Evolutionary conservation across 2,113 vertebrate genomes (phyloP), one percentile per base, ranked within the genome.

Genomic region (Cottus gobio): DNA sequence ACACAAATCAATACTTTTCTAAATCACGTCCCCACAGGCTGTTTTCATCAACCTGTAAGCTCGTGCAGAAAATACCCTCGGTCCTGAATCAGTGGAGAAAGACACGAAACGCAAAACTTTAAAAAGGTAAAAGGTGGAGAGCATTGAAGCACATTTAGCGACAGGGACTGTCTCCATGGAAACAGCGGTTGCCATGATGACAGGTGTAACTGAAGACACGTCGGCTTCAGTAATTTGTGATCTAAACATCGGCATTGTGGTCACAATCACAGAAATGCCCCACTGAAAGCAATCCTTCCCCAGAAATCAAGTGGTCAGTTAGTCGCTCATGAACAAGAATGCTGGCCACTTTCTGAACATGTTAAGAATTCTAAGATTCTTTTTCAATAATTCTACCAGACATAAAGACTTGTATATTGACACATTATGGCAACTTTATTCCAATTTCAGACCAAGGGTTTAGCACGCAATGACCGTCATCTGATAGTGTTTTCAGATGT

Each of bases 1-100:
- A 77, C 62, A 86, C 79, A 92, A 89, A 90, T 92, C 86, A 91
- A 85, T 85, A 85, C 15, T 77, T 77, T 71, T 85, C 30, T 7
- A 69, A 68, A 83, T 77, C 82, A 28, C 34, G 37, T 24, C 22
- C 15, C 54, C 80, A 66, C 57, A 70, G 74, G 57, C 56, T 50
- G 50, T 74, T 68, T 58, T 69, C 8, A 62, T 54, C 57, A 36
- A 72, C 31, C 62, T 54, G n/a, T 44, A 5, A 69, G 67, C 63
- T 20, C 31, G 26, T 2, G 22, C 16, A n/a, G 20, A 20, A 48
- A 39, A 56, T 61, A 30, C 44, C 4, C 20, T 61, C 5, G 16
- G 5, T 54, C 18, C 12, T 30, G 24, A 44, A 22, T 26, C 12
- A 5, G 13, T 18, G 12, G 22, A 16, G 4, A 26, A 31, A 22